Conservation (phyloP, 1,140 invertebrate genomes). For the Helicoverpa zea region DNA sequence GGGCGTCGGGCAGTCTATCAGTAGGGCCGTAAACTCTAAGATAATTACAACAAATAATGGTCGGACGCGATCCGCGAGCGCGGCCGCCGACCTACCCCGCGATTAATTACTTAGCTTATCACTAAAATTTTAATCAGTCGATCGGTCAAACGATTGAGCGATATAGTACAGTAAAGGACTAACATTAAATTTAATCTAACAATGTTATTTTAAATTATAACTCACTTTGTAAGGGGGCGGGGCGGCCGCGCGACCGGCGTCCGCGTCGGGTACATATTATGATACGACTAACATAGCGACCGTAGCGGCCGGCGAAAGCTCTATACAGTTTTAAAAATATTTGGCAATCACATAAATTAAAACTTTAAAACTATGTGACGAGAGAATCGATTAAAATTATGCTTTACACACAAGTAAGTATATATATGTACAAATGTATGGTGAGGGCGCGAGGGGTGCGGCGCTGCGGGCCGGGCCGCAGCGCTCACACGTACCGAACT, state of each 20-base stretch:
- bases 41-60: constrained; percentile 73
- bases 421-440: constrained; percentile 79
- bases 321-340: constrained; percentile 84
- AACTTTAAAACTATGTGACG: constrained; percentile 85
- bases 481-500: constrained; percentile 52
- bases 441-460: constrained; percentile 71
- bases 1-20: constrained; percentile 63
- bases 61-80: constrained; percentile 54
- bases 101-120: constrained; percentile 84
- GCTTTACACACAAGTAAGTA: constrained; percentile 83
- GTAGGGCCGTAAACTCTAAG: constrained; percentile 72
- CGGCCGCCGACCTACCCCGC: constrained; percentile 61
- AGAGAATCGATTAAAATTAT: constrained; percentile 85
- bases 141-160: constrained; percentile 86
- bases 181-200: constrained; percentile 87
- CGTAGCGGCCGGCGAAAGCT: constrained; percentile 63
- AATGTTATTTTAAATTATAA: constrained; percentile 86
- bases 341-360: constrained; percentile 86
- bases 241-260: constrained; percentile 64
- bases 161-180: constrained; percentile 86
- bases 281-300: constrained; percentile 61
- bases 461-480: constrained; percentile 37
- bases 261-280: constrained; percentile 52
- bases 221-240: constrained; percentile 76
- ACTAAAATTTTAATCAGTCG: constrained; percentile 87